Conservation (phyloP, 2,888 invertebrate species). For the Euclidia mi region DNA sequence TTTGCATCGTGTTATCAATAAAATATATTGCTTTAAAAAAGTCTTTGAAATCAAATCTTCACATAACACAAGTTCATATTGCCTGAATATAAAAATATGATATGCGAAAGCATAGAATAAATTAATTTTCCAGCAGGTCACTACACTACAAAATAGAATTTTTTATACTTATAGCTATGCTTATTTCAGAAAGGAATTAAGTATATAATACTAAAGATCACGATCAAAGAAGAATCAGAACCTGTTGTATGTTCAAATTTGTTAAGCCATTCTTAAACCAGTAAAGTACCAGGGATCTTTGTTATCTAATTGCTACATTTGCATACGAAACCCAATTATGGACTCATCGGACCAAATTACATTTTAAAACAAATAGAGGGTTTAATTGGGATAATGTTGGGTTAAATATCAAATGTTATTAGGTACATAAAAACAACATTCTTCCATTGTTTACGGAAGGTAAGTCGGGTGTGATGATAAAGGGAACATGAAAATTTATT, state of each 20-base stretch:
- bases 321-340: slow-evolving; percentile 80
- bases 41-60: too few relatives aligned
- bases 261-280: slow-evolving; percentile 68
- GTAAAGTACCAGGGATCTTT: slow-evolving; percentile 68
- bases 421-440: slow-evolving; percentile 33
- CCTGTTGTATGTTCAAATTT: slow-evolving; percentile 67
- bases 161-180: too few relatives aligned
- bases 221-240: slow-evolving; percentile 54
- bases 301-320: slow-evolving; percentile 83
- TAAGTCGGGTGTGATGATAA: slow-evolving; percentile 2
- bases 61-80: too few relatives aligned
- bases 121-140: too few relatives aligned
- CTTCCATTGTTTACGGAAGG: slow-evolving; percentile 11
- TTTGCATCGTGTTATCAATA: too few relatives aligned
- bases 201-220: slow-evolving; percentile 36
- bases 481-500: too few relatives aligned
- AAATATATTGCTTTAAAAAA: too few relatives aligned
- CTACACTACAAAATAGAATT: too few relatives aligned
- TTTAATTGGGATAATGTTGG: slow-evolving; percentile 34
- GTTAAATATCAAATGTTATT: slow-evolving; percentile 29
- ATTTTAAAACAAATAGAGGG: slow-evolving; percentile 80
- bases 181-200: slow-evolving; percentile 15
- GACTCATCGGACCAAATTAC: slow-evolving; percentile 73
- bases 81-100: too few relatives aligned
- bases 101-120: too few relatives aligned